Conservation (phyloP, 2,888 invertebrate species). For the Orgyia antiqua region DNA sequence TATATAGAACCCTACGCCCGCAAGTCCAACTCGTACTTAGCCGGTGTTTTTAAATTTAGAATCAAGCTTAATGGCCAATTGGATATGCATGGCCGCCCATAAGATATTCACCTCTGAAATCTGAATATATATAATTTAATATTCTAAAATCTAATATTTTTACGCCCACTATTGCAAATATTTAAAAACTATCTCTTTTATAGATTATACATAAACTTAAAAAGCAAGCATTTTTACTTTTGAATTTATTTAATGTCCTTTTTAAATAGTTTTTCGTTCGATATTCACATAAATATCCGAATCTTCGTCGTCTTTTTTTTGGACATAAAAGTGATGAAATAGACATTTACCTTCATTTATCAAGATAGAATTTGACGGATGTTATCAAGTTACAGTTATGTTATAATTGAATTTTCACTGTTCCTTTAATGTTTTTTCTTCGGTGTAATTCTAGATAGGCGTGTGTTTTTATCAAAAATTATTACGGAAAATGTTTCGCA, state of each 20-base stretch:
- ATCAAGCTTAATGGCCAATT: conserved; percentile 44
- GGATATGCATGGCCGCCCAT: conserved; percentile 43
- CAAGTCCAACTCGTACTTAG: too few relatives aligned
- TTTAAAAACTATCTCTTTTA: background rate
- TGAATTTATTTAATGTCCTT: too few relatives aligned
- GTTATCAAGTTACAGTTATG: conserved; percentile 29
- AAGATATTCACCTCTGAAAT: conserved; percentile 62
- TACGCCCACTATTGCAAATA: conserved; percentile 14
- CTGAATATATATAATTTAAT: conserved; percentile 25
- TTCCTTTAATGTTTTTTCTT: conserved; percentile 8
- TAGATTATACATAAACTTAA: conserved; percentile 6
- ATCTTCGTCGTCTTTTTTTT: too few relatives aligned
- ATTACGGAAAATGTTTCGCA: conserved; percentile 13
- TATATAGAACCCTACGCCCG: too few relatives aligned
- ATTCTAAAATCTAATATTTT: conserved; percentile 54
- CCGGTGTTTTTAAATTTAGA: conserved; percentile 46
- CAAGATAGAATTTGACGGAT: conserved; percentile 25
- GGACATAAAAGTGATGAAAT: conserved; percentile 30
- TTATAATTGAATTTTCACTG: conserved; percentile 25
- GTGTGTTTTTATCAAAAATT: conserved; percentile 8
- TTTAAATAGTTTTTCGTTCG: too few relatives aligned
- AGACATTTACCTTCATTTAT: conserved; percentile 31
- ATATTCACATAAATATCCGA: too few relatives aligned
- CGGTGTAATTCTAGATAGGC: conserved; percentile 7
- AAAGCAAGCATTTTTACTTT: conserved; percentile 19